Evolutionary conservation across 2,113 vertebrate species (phyloP), one percentile per base, ranked within the genome.

Genomic region (Hemiprocne comata): DNA sequence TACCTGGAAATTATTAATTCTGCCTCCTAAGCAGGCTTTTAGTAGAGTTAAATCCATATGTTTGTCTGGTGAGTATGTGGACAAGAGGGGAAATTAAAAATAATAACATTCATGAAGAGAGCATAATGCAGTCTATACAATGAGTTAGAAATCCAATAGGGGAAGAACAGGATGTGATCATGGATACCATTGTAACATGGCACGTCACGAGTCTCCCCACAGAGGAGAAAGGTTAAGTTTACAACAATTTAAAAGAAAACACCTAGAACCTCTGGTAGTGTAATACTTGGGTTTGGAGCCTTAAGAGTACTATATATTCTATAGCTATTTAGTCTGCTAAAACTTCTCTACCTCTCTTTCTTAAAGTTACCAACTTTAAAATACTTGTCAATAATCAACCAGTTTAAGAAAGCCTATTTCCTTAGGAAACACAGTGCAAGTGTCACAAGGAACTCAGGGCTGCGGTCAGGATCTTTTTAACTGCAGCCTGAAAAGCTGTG

Each of bases 171-270:
- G 42, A 62, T 17, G 33, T 6, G 23, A 25, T 58, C n/a, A 12
- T 1, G 9, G 54, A 25, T 19, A 9, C 2, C 0, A 6, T 8
- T 20, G 6, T 2, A 87, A 54, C 48, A 8, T 1, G 34, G 44
- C 31, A 36, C 36, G 11, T 11, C 11, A 2, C 0, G 1, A 44
- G 28, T 11, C 34, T 38, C 60, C 42, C 31, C 46, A 33, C n/a
- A 77, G 21, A 64, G 46, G 7, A 73, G 48, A 81, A 86, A 50
- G 46, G 15, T 67, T 14, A 51, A 24, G 4, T 34, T 74, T 62
- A 76, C 26, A 71, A 13, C 15, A 28, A 28, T 33, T 29, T 26
- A 9, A 42, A 67, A 71, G 38, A 74, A 34, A 89, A 57, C 17
- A 34, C 34, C 65, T 42, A 54, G 13, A 94, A 54, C 7, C 12